Evolutionary conservation across 1,140 invertebrate species (phyloP).

Genomic region (Platorchestia sp.): DNA sequence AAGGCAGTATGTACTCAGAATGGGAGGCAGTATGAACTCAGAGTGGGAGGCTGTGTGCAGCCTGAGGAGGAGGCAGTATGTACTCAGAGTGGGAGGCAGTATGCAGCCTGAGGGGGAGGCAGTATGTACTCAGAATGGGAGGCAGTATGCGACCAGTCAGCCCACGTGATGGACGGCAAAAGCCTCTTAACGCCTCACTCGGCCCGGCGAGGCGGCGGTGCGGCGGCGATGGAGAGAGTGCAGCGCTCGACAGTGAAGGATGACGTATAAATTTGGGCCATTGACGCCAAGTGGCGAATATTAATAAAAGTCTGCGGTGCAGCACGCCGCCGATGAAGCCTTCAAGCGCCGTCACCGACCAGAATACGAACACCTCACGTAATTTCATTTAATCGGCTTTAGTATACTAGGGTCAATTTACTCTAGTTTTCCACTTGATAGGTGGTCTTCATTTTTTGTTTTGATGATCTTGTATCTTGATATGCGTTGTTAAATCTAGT

Average conservation of each 20-base stretch:
- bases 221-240: no score
- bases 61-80: neutral
- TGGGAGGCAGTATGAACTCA: neutral
- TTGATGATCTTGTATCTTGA: no score
- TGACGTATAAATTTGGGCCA: constrained; percentile 12
- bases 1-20: neutral
- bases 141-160: neutral
- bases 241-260: constrained; percentile 9
- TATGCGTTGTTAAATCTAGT: no score
- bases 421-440: no score
- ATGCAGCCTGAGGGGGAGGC: neutral
- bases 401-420: no score
- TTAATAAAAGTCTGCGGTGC: constrained; percentile 24
- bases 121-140: neutral
- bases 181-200: neutral
- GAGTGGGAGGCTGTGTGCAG: neutral
- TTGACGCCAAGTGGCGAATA: constrained; percentile 27
- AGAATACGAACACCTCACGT: neutral
- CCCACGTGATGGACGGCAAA: constrained; percentile 6
- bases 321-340: neutral
- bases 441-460: no score
- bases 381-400: neutral
- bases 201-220: no score
- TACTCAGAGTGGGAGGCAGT: neutral
- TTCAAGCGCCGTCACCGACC: neutral